Conservation (phyloP, 1,140 invertebrate species). For the Yoshiicerus persimilis region DNA sequence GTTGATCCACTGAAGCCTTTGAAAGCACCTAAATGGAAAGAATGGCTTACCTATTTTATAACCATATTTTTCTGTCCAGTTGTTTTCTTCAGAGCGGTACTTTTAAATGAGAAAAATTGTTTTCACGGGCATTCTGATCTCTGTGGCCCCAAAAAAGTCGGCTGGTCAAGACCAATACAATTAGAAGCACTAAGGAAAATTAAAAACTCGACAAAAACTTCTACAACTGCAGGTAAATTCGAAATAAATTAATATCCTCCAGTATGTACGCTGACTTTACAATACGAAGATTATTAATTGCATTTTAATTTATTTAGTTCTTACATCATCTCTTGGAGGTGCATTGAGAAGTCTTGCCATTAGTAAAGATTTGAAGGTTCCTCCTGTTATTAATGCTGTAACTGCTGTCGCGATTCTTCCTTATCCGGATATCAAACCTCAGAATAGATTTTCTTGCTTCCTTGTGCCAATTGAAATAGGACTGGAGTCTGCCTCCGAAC, state of each 20-base stretch:
- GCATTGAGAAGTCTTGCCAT: slow-evolving; percentile 27
- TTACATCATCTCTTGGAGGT: not conserved
- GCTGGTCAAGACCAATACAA: slow-evolving; percentile 35
- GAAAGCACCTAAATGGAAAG: not conserved
- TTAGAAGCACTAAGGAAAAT: slow-evolving; percentile 17
- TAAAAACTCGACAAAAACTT: slow-evolving; percentile 10
- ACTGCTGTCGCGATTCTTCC: slow-evolving; percentile 35
- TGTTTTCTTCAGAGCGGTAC: slow-evolving; percentile 32
- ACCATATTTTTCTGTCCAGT: slow-evolving; percentile 18
- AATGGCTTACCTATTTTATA: not conserved
- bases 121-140: slow-evolving; percentile 40
- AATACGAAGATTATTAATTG: not conserved
- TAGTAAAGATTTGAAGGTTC: not conserved
- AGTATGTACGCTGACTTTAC: too few relatives aligned
- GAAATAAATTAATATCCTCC: not conserved
- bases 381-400: not conserved
- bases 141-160: slow-evolving; percentile 36
- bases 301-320: not conserved
- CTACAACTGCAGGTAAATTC: slow-evolving; percentile 23
- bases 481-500: not conserved
- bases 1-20: slow-evolving; percentile 36
- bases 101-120: slow-evolving; percentile 40
- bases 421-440: slow-evolving; percentile 38
- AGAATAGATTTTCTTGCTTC: slow-evolving; percentile 41
- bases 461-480: slow-evolving; percentile 38